Evolutionary conservation across 2,888 invertebrate species (phyloP).

Genomic region (Molanna angustata): DNA sequence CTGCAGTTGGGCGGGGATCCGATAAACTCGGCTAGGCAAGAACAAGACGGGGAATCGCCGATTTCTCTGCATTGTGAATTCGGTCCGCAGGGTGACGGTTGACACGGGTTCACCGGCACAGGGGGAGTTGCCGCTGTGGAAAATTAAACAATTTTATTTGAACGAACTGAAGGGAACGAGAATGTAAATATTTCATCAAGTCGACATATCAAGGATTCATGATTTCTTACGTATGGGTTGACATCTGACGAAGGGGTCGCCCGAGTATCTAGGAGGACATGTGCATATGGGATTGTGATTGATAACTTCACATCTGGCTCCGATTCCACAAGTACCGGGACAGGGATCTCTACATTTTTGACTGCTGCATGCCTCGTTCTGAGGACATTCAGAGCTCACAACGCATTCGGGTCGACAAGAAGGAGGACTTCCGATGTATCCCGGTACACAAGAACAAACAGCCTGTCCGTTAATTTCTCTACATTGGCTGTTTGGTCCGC

Average conservation of each 20-base stretch:
- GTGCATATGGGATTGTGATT: constrained; percentile 80
- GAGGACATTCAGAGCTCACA: constrained; percentile 70
- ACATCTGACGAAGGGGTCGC: constrained; percentile 76
- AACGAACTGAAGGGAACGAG: too few relatives aligned
- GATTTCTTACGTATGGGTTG: constrained; percentile 44
- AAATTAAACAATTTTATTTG: not conserved
- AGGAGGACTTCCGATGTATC: constrained; percentile 73
- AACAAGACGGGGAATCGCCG: constrained; percentile 63
- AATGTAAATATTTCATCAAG: too few relatives aligned
- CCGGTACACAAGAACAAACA: constrained; percentile 67
- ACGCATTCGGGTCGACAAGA: constrained; percentile 76
- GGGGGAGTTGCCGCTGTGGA: constrained; percentile 18
- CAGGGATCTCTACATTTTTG: constrained; percentile 82
- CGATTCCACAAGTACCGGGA: constrained; percentile 72
- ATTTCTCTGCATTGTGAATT: constrained; percentile 62
- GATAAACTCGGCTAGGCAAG: constrained; percentile 60
- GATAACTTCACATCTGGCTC: constrained; percentile 64
- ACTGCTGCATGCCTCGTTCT: constrained; percentile 72
- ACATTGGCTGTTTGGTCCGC: constrained; percentile 78
- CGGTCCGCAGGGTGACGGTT: constrained; percentile 66
- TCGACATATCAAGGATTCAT: too few relatives aligned
- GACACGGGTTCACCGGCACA: constrained; percentile 54
- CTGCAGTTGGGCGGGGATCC: constrained; percentile 65
- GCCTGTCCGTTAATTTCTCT: constrained; percentile 69
- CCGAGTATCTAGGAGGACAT: constrained; percentile 64